Conservation (phyloP, 2,797 vertebrate genomes). For the Mycteria americana region DNA sequence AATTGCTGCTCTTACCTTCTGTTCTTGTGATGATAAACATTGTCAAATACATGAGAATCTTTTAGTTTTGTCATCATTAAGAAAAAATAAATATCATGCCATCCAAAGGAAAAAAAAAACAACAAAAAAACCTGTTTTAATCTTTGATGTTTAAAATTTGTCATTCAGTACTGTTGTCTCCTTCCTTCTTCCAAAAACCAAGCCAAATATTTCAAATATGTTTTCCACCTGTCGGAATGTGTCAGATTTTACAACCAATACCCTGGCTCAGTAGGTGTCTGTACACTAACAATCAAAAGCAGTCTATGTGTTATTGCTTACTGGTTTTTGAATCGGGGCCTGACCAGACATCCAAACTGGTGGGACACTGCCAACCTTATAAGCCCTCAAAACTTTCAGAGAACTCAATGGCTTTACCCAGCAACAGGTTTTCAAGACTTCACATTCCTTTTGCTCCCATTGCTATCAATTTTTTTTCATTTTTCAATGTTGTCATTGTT, state of each 20-base stretch:
- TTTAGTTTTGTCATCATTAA: neutral
- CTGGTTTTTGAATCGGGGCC: neutral
- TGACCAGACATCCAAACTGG: neutral
- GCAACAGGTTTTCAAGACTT: neutral
- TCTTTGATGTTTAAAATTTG: neutral
- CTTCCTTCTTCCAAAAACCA: neutral
- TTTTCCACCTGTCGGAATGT: neutral
- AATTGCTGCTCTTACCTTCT: neutral
- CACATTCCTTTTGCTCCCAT: neutral
- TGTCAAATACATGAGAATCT: neutral
- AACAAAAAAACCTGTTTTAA: neutral
- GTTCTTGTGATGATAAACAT: neutral
- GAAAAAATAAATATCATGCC: neutral
- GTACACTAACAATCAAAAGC: neutral
- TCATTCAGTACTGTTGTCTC: neutral
- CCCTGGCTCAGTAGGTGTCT: neutral
- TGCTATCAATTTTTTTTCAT: neutral
- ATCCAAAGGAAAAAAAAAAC: neutral
- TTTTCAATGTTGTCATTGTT: neutral
- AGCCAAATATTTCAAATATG: neutral
- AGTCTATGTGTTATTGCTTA: neutral
- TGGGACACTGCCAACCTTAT: neutral
- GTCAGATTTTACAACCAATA: neutral
- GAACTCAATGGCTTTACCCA: neutral
- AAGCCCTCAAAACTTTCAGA: neutral